These are phyloP conservation scores for Laticauda colubrina DNA, from an alignment of 2,113 vertebrate genomes.

Conservation along the genomic window DNA sequence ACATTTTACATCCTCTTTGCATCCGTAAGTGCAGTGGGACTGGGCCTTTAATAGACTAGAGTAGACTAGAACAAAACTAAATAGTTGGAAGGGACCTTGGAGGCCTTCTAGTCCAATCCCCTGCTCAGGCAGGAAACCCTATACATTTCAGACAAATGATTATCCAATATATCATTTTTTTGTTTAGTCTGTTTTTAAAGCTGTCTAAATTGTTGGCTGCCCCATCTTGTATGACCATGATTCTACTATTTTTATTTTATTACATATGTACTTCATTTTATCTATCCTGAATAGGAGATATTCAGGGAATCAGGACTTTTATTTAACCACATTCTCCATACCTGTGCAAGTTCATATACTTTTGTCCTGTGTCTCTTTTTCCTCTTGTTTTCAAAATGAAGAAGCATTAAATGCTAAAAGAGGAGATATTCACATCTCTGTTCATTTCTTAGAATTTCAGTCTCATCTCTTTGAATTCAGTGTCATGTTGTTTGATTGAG, in stretches of 20 bases:
- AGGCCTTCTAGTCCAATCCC: too few species aligned
- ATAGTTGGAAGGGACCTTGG: too few species aligned
- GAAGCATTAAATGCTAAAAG: background rate
- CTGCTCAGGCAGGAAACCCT: too few species aligned
- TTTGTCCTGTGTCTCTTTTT: background rate
- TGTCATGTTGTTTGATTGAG: background rate
- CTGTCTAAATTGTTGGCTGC: background rate
- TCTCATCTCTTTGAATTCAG: background rate
- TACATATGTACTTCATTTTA: background rate
- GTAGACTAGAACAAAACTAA: too few species aligned
- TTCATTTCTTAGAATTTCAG: background rate
- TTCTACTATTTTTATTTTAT: background rate
- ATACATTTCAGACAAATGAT: background rate
- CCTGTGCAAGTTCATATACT: background rate
- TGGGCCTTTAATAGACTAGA: too few species aligned
- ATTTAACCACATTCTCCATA: background rate
- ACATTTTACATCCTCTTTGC: too few species aligned
- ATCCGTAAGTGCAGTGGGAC: too few species aligned
- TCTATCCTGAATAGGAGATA: background rate
- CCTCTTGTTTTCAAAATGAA: background rate
- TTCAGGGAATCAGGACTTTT: background rate
- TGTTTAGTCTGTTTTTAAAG: background rate
- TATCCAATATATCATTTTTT: background rate
- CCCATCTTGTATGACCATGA: too few species aligned
- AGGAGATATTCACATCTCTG: background rate